Evolutionary conservation across 2,113 vertebrate species (phyloP).

Genomic region (Aegithalos caudatus): DNA sequence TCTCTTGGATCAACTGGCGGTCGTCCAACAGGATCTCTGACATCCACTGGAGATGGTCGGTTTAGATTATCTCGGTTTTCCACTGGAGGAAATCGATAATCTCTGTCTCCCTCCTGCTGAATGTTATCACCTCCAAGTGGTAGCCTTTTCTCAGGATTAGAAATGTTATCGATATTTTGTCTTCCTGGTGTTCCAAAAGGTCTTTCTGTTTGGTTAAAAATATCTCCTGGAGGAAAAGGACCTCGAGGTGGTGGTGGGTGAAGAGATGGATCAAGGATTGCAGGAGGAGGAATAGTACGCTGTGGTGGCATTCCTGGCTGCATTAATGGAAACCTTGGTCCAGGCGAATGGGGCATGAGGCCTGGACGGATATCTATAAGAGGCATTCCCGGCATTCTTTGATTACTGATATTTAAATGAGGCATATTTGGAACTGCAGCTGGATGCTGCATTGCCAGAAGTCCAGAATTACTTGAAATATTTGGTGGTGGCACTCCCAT

Average conservation of each 20-base stretch:
- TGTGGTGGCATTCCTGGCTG: slow-evolving; percentile 85
- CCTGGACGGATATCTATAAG: slow-evolving; percentile 89
- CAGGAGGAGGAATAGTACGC: slow-evolving; percentile 75
- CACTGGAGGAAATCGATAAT: slow-evolving; percentile 94
- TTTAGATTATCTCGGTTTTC: slow-evolving; percentile 77
- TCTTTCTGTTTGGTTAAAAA: slow-evolving; percentile 82
- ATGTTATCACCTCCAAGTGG: slow-evolving; percentile 79
- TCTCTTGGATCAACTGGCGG: slow-evolving; percentile 80
- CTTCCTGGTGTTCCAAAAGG: slow-evolving; percentile 78
- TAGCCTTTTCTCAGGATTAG: slow-evolving; percentile 83
- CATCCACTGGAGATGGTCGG: slow-evolving; percentile 76
- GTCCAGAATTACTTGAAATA: slow-evolving; percentile 79
- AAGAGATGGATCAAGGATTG: slow-evolving; percentile 82
- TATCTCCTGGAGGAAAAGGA: slow-evolving; percentile 88
- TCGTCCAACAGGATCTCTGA: slow-evolving; percentile 74
- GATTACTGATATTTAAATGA: slow-evolving; percentile 79
- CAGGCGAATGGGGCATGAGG: slow-evolving; percentile 80
- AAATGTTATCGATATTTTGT: slow-evolving; percentile 75
- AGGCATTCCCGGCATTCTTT: slow-evolving; percentile 88
- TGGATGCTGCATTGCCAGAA: slow-evolving; percentile 89
- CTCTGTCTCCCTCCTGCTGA: slow-evolving; percentile 91
- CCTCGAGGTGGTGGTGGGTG: slow-evolving; percentile 80
- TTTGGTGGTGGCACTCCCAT: slow-evolving; percentile 79
- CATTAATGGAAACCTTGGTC: slow-evolving; percentile 88
- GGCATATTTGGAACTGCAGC: slow-evolving; percentile 84